These are phyloP conservation scores for Palaemon carinicauda DNA, from an alignment of 1,140 invertebrate genomes.

Conservation along the genomic window DNA sequence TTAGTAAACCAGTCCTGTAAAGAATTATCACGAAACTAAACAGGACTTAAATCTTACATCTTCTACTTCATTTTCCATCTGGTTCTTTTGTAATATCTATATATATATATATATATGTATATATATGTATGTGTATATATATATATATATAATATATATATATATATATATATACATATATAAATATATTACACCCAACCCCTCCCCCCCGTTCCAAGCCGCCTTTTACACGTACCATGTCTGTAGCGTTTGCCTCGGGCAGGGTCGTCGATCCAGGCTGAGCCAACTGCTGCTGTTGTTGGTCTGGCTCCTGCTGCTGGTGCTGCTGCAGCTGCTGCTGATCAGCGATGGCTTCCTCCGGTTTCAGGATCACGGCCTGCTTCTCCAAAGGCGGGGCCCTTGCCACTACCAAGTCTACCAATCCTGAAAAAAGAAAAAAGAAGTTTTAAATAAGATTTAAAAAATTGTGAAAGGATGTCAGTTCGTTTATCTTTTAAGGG, in stretches of 20 bases:
- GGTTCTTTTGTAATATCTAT: too few species aligned
- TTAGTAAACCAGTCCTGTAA: too few species aligned
- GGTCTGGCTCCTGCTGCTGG: not conserved
- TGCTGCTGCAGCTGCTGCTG: not conserved
- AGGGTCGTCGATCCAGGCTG: not conserved
- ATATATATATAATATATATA: not conserved
- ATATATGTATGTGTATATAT: not conserved
- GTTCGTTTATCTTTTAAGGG: not conserved
- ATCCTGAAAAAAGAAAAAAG: not conserved
- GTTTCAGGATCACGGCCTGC: constrained; percentile 3
- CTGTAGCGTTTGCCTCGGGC: constrained; percentile 8
- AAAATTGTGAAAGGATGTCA: not conserved
- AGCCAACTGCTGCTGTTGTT: not conserved
- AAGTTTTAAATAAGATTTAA: too few species aligned
- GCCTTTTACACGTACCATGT: constrained; percentile 8
- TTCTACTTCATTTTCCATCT: too few species aligned
- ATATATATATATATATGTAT: not conserved
- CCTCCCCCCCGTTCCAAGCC: too few species aligned
- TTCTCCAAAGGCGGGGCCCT: constrained; percentile 40
- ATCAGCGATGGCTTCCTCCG: not conserved
- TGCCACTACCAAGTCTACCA: constrained; percentile 54
- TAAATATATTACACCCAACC: too few species aligned
- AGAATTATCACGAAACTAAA: too few species aligned
- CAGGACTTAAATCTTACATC: too few species aligned
- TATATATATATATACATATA: not conserved